A percentile compares a stretch with the other conserved stretches of the same genome.
Evolutionary conservation across 2,113 vertebrate species (phyloP).

Genomic region (Callopanchax toddi): DNA sequence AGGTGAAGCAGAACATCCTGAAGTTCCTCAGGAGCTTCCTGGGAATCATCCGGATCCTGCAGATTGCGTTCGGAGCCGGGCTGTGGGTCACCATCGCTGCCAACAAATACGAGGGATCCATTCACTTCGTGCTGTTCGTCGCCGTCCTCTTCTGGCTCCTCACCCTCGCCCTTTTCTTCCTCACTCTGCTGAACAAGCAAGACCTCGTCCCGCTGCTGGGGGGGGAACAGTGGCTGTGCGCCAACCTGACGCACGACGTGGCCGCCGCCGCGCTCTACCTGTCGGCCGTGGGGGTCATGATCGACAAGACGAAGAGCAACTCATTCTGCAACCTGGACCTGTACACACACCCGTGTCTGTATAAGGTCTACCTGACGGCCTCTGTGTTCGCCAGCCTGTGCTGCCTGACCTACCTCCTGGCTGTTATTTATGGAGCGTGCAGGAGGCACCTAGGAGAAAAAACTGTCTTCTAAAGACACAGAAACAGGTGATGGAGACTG

Average conservation of each 20-base stretch:
- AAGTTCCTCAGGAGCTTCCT: constrained; percentile 86
- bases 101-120: constrained; percentile 90
- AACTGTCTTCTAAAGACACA: constrained; percentile 72
- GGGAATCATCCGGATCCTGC: constrained; percentile 86
- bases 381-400: constrained; percentile 87
- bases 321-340: constrained; percentile 88
- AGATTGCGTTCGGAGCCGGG: constrained; percentile 87
- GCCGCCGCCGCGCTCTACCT: constrained; percentile 85
- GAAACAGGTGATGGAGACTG: background rate
- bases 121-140: constrained; percentile 96
- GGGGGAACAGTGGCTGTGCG: constrained; percentile 86
- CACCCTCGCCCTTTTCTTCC: constrained; percentile 88
- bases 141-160: constrained; percentile 95
- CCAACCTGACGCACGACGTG: constrained; percentile 87
- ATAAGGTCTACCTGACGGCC: constrained; percentile 88
- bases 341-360: constrained; percentile 87
- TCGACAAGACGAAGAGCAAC: constrained; percentile 84
- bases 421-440: constrained; percentile 81
- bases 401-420: constrained; percentile 85
- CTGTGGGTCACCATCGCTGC: constrained; percentile 93
- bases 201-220: constrained; percentile 90
- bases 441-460: constrained; percentile 85
- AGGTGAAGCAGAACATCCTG: constrained; percentile 77
- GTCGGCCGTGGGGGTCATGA: constrained; percentile 88
- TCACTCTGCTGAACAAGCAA: constrained; percentile 92